A percentile compares a stretch with the other conserved stretches of the same genome.
These are phyloP conservation scores for Varecia variegata DNA, from an alignment of 2,797 vertebrate species.

Conservation along the genomic window DNA sequence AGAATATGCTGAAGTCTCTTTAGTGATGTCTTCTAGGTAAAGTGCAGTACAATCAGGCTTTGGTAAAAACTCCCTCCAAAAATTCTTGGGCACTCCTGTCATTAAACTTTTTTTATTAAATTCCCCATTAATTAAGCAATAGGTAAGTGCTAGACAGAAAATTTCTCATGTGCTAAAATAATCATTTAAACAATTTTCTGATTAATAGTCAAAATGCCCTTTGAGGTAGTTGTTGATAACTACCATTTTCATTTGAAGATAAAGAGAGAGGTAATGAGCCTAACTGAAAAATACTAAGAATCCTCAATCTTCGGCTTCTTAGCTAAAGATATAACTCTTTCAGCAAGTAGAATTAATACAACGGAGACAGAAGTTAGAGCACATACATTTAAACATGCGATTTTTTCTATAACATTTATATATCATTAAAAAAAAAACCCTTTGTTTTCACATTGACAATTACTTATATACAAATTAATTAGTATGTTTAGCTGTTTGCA, in stretches of 20 bases:
- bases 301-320: not conserved
- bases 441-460: not conserved
- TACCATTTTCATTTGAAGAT: not conserved
- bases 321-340: not conserved
- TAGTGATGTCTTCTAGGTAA: not conserved
- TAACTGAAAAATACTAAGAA: constrained; percentile 24
- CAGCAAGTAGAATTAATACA: not conserved
- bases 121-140: not conserved
- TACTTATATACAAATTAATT: constrained; percentile 37
- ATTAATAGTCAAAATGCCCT: not conserved
- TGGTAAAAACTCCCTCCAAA: constrained; percentile 44
- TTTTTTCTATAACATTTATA: constrained; percentile 18
- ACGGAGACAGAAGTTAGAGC: not conserved
- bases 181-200: not conserved
- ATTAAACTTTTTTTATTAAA: not conserved
- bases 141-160: not conserved
- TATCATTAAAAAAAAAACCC: constrained; percentile 40
- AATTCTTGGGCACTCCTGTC: not conserved
- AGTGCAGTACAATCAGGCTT: not conserved
- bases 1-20: not conserved
- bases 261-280: not conserved
- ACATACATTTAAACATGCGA: not conserved
- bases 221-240: not conserved
- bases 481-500: not conserved
- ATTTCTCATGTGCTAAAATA: not conserved